Percentiles rank a stretch among this genome's conserved stretches.
Evolutionary conservation across 2,797 vertebrate genomes (phyloP).

Genomic region (Etheostoma perlongum): DNA sequence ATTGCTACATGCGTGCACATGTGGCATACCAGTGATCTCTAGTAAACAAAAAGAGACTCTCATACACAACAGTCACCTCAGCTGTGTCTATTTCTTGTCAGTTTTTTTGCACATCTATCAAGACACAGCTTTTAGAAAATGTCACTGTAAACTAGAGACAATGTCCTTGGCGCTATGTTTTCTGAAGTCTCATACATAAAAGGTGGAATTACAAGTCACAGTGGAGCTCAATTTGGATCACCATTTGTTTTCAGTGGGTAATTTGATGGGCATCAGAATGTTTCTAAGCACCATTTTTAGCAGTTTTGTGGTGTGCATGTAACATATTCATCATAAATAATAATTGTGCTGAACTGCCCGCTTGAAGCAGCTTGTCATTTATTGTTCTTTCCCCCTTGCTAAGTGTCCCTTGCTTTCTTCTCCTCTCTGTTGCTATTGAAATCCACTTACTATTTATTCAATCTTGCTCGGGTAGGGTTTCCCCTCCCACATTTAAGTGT

Average conservation of each 20-base stretch:
- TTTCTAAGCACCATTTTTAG: background rate
- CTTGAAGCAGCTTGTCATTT: constrained; percentile 32
- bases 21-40: background rate
- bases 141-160: background rate
- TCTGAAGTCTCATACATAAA: background rate
- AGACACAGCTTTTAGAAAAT: background rate
- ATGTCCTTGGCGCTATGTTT: background rate
- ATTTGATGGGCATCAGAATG: constrained; percentile 9
- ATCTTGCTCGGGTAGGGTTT: constrained; percentile 11
- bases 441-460: constrained; percentile 39
- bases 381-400: constrained; percentile 7
- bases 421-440: constrained; percentile 21
- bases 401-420: background rate
- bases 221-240: background rate
- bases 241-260: background rate
- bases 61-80: background rate
- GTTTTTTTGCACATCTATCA: background rate
- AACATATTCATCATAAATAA: constrained; percentile 17
- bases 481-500: constrained; percentile 17
- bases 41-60: constrained; percentile 7
- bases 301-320: background rate
- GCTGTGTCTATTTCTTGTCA: constrained; percentile 4
- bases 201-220: background rate
- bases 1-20: constrained; percentile 16
- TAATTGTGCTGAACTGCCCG: constrained; percentile 1